These are phyloP conservation scores for Hirtodrosophila cameraria DNA, from an alignment of 2,888 invertebrate species.

Conservation along the genomic window DNA sequence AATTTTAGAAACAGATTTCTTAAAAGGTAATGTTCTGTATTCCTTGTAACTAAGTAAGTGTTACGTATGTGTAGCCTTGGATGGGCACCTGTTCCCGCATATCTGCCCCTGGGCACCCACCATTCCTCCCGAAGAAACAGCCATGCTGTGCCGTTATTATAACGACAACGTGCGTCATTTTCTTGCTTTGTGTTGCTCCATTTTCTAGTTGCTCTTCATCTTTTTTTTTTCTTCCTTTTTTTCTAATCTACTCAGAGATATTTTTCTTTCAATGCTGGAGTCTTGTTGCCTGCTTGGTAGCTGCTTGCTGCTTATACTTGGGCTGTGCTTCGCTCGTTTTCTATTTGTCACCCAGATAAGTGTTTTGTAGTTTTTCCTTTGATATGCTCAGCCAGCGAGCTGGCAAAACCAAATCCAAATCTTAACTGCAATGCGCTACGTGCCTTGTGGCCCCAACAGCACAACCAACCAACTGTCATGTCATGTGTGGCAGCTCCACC, in stretches of 20 bases:
- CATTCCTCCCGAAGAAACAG: neutral
- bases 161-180: conserved; percentile 70
- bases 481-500: conserved; percentile 35
- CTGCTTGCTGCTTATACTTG: no score
- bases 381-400: conserved; percentile 71
- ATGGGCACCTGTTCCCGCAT: conserved; percentile 15
- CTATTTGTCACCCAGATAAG: conserved; percentile 79
- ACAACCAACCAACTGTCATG: conserved; percentile 73
- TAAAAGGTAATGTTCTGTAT: no score
- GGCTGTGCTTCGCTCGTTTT: conserved; percentile 53
- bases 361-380: conserved; percentile 77
- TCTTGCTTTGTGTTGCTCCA: conserved; percentile 59
- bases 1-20: no score
- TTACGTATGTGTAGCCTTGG: conserved; percentile 30
- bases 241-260: conserved; percentile 77
- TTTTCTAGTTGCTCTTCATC: conserved; percentile 52
- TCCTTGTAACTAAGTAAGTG: no score
- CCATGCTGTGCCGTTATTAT: conserved; percentile 63
- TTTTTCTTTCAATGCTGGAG: conserved; percentile 70
- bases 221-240: conserved; percentile 36
- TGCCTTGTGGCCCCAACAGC: conserved; percentile 62
- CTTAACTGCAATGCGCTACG: conserved; percentile 74
- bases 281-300: conserved; percentile 16
- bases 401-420: conserved; percentile 71
- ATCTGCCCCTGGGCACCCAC: neutral